Percentiles rank a stretch among this genome's conserved stretches.
These are phyloP conservation scores for Phalloptychus januarius DNA, from an alignment of 2,797 vertebrate genomes.

Conservation along the genomic window DNA sequence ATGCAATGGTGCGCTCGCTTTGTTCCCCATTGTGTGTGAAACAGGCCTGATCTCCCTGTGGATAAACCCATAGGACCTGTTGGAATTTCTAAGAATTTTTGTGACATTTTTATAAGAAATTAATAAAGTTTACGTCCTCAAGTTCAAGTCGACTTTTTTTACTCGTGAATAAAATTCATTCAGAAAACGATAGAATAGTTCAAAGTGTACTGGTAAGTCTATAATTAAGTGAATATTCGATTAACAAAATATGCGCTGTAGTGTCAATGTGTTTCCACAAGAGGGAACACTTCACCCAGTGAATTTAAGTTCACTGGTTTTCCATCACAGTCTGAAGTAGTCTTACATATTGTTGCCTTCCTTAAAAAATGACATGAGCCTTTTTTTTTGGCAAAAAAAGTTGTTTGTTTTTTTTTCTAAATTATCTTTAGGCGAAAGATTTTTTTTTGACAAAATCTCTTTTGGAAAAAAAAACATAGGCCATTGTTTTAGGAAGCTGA, in stretches of 20 bases:
- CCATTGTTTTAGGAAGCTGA: no score
- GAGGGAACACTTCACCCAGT: conserved; percentile 43
- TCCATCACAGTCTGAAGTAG: background rate
- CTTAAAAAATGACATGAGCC: no score
- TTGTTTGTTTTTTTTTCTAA: no score
- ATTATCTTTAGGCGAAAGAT: no score
- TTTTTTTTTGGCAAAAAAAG: background rate
- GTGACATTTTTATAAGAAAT: conserved; percentile 76
- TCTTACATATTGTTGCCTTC: background rate
- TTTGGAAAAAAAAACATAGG: no score
- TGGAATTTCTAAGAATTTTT: conserved; percentile 46
- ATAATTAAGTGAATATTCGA: background rate
- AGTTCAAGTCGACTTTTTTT: background rate
- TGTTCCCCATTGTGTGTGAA: conserved; percentile 21
- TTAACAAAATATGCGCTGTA: conserved; percentile 16
- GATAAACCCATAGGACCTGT: conserved; percentile 69
- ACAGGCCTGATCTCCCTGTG: conserved; percentile 59
- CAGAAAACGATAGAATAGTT: background rate
- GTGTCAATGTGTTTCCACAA: conserved; percentile 51
- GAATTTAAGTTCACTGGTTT: background rate
- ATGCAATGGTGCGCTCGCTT: background rate
- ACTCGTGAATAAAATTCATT: background rate
- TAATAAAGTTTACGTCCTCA: conserved; percentile 76
- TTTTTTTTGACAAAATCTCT: no score
- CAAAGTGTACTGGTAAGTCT: background rate